Percentiles rank a stretch among this genome's conserved stretches.
Evolutionary conservation across 2,113 vertebrate genomes (phyloP).

Genomic region (Alligator mississippiensis): DNA sequence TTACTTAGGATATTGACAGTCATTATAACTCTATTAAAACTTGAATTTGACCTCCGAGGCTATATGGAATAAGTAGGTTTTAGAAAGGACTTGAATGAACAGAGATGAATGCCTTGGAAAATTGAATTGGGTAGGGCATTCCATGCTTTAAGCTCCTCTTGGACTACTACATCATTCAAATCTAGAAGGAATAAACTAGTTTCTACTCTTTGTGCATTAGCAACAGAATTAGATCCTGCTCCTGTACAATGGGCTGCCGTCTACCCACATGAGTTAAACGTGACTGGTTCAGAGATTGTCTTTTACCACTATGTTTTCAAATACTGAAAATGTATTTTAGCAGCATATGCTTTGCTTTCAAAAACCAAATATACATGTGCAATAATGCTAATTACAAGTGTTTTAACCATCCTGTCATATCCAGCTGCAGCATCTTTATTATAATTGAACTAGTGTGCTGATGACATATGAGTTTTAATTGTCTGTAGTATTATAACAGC

Average conservation of each 20-base stretch:
- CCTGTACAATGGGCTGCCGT: too few species aligned
- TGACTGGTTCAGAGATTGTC: not conserved
- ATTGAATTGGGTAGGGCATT: not conserved
- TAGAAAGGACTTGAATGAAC: not conserved
- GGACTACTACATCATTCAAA: not conserved
- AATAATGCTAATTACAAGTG: not conserved
- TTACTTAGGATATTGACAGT: not conserved
- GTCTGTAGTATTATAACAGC: conserved; percentile 6
- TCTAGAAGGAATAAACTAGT: not conserved
- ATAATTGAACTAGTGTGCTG: not conserved
- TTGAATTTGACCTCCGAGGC: not conserved
- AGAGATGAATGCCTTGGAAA: not conserved
- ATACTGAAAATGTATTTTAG: not conserved
- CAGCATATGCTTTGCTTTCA: not conserved
- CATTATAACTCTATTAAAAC: not conserved
- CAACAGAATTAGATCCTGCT: not conserved
- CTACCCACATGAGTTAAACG: not conserved
- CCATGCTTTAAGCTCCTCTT: not conserved
- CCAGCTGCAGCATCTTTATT: conserved; percentile 27
- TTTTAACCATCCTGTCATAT: conserved; percentile 9
- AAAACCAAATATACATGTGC: not conserved
- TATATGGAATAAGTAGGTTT: not conserved
- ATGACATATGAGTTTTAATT: conserved; percentile 35
- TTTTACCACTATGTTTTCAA: not conserved
- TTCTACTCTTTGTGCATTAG: not conserved